Evolutionary conservation across 2,113 vertebrate genomes (phyloP).

Genomic region (Zeus faber): DNA sequence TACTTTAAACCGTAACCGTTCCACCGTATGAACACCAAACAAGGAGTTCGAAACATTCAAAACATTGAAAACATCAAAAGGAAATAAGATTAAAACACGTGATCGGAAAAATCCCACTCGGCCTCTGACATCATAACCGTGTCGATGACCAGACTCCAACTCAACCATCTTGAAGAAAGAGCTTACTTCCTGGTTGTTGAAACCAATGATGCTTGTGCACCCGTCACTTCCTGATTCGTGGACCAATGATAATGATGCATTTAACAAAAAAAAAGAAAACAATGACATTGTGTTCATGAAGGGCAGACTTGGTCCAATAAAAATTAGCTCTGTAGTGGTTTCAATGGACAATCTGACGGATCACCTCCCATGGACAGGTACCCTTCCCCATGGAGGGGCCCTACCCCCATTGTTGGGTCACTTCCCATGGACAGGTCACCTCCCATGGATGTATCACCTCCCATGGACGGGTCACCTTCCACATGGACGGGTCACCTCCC

Average conservation of each 20-base stretch:
- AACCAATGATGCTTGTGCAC: constrained; percentile 22
- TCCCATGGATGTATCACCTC: too few species aligned
- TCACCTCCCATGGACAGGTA: neutral
- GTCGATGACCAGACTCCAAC: constrained; percentile 15
- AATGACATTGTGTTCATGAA: constrained; percentile 47
- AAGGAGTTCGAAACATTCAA: neutral
- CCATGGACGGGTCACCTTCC: neutral
- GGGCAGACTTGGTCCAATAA: constrained; percentile 61
- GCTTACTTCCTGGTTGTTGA: neutral
- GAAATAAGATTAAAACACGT: constrained; percentile 7
- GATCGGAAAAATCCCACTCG: constrained; percentile 37
- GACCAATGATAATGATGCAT: constrained; percentile 36
- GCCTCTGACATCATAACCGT: constrained; percentile 49
- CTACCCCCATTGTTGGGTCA: neutral
- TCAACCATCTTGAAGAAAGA: too few species aligned
- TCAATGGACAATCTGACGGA: constrained; percentile 38
- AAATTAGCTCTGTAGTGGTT: constrained; percentile 69
- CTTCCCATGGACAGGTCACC: neutral
- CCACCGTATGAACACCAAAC: constrained; percentile 16
- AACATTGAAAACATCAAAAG: constrained; percentile 6
- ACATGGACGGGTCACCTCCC: neutral
- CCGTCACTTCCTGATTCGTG: constrained; percentile 13
- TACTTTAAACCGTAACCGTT: constrained; percentile 25
- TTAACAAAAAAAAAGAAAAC: too few species aligned
- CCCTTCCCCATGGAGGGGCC: too few species aligned